These are phyloP conservation scores for Australoheros facetus DNA, from an alignment of 2,797 vertebrate species.

Conservation along the genomic window DNA sequence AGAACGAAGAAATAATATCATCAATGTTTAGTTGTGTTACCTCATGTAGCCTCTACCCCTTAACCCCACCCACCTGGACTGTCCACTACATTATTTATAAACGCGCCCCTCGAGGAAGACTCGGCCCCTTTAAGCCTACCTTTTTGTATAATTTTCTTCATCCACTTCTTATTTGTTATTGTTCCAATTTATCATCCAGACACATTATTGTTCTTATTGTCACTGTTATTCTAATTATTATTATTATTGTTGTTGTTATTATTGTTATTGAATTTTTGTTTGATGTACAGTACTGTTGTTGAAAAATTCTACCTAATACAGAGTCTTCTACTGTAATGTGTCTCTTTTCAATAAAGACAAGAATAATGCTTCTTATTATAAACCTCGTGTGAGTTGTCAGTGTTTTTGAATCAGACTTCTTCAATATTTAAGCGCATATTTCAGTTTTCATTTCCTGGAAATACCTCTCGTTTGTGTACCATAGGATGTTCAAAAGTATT, in stretches of 20 bases:
- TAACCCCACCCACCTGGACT: constrained; percentile 60
- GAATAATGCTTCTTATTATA: constrained; percentile 82
- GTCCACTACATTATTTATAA: constrained; percentile 88
- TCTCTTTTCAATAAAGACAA: constrained; percentile 97
- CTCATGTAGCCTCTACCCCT: constrained; percentile 74
- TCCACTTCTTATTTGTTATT: constrained; percentile 71
- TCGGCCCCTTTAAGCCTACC: constrained; percentile 65
- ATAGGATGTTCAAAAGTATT: too few relatives aligned
- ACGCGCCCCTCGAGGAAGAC: constrained; percentile 73
- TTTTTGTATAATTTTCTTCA: constrained; percentile 71
- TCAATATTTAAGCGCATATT: neutral
- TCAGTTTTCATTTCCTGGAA: neutral
- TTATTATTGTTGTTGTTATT: constrained; percentile 76
- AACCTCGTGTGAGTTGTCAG: neutral
- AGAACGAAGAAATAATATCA: constrained; percentile 30
- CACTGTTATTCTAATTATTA: constrained; percentile 80
- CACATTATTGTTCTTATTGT: constrained; percentile 79
- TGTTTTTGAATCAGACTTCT: neutral
- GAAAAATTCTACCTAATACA: constrained; percentile 84
- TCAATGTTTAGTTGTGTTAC: constrained; percentile 81
- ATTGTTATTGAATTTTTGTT: constrained; percentile 81
- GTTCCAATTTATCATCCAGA: constrained; percentile 75
- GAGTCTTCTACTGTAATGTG: constrained; percentile 87
- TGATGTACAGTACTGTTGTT: constrained; percentile 90
- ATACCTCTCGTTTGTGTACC: neutral